A percentile compares a stretch with the other conserved stretches of the same genome.
Conservation (phyloP, 2,113 vertebrate species). For the Scomber japonicus region DNA sequence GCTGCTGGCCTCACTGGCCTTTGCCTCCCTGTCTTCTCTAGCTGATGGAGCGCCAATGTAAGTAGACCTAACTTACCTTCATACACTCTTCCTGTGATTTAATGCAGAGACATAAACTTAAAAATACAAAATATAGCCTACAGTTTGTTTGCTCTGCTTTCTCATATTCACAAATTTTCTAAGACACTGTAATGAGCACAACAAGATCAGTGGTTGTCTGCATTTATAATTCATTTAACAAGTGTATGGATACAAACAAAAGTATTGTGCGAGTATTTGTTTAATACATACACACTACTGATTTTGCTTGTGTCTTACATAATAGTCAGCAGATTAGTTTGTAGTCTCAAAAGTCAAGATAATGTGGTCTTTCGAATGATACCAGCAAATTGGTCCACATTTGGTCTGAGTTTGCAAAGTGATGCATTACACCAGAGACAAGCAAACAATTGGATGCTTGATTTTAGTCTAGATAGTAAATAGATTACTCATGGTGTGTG, state of each 20-base stretch:
- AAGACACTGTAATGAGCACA: neutral
- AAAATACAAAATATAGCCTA: neutral
- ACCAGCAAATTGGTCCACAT: neutral
- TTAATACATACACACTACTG: too few species aligned
- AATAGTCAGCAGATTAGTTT: conserved; percentile 12
- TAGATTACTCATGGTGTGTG: conserved; percentile 37
- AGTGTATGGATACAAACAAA: neutral
- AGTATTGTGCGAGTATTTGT: neutral
- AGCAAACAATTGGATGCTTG: conserved; percentile 40
- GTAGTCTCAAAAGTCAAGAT: conserved; percentile 2
- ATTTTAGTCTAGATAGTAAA: conserved; percentile 40
- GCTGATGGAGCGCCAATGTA: conserved; percentile 59
- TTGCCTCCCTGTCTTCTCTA: conserved; percentile 32
- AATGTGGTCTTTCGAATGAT: conserved; percentile 13
- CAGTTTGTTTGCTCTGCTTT: neutral
- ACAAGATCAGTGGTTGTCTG: too few species aligned
- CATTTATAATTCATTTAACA: neutral
- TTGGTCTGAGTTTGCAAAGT: neutral
- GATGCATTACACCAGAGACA: neutral
- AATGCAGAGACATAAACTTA: neutral
- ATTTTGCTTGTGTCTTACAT: neutral
- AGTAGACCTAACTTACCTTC: conserved; percentile 35
- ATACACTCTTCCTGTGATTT: neutral
- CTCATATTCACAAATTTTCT: neutral
- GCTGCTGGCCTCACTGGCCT: conserved; percentile 70